Percentiles rank a stretch among this genome's conserved stretches.
phyloP scores from a whole-genome alignment of 2,888 invertebrate genomes.

The Cheilosia impressa region DNA sequence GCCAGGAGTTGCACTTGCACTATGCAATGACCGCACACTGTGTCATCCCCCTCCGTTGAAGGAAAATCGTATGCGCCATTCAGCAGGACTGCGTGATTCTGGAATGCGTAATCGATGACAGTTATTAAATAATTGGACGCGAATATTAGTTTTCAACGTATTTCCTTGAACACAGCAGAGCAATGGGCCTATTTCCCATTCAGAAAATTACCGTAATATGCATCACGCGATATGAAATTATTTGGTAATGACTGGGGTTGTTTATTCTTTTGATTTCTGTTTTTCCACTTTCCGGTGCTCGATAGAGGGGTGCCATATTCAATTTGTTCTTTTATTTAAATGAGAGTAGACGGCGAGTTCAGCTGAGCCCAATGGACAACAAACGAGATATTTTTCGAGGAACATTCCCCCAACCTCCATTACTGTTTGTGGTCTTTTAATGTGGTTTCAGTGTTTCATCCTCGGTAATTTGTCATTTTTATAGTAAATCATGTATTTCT shows the following conservation, averaged over 20 bases:
- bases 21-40: conserved; percentile 25
- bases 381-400: background rate
- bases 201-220: conserved; percentile 69
- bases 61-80: conserved; percentile 49
- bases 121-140: conserved; percentile 73
- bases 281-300: conserved; percentile 17
- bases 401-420: background rate
- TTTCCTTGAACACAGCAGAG: conserved; percentile 24
- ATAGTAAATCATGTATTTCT: conserved; percentile 45
- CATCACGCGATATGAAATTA: conserved; percentile 71
- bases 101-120: conserved; percentile 75
- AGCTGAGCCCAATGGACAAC: background rate
- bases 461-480: conserved; percentile 53
- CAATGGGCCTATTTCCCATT: conserved; percentile 56
- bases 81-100: conserved; percentile 66
- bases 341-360: background rate
- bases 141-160: conserved; percentile 15
- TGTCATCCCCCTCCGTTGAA: conserved; percentile 45
- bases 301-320: conserved; percentile 3
- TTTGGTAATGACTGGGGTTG: conserved; percentile 67
- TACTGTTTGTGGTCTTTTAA: conserved; percentile 7
- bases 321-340: conserved; percentile 42
- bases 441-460: conserved; percentile 47
- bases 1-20: conserved; percentile 16
- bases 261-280: conserved; percentile 55